These are phyloP conservation scores for Narcine bancroftii DNA, from an alignment of 2,113 vertebrate genomes.

Conservation along the genomic window DNA sequence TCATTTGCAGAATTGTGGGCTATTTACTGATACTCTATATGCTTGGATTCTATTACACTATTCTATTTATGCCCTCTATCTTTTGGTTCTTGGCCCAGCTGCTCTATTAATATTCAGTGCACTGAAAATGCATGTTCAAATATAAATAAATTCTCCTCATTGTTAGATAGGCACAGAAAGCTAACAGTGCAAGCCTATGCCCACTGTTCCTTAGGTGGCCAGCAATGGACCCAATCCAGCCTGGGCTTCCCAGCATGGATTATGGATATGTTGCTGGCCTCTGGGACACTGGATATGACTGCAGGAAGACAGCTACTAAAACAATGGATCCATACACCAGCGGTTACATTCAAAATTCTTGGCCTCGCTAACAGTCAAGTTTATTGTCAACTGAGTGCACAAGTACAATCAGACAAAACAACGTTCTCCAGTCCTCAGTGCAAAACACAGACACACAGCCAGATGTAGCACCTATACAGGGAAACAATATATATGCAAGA, in stretches of 20 bases:
- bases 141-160: neutral
- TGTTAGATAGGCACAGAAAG: neutral
- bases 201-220: neutral
- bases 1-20: neutral
- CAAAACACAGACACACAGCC: too few relatives aligned
- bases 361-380: too few relatives aligned
- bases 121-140: neutral
- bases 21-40: neutral
- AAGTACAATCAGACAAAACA: too few relatives aligned
- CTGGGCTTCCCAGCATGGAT: too few relatives aligned
- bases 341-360: neutral
- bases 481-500: too few relatives aligned
- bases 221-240: neutral
- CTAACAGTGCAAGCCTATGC: neutral
- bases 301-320: neutral
- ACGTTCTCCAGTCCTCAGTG: too few relatives aligned
- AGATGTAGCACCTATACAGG: too few relatives aligned
- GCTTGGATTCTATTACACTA: neutral
- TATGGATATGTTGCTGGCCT: neutral
- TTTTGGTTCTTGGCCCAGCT: neutral
- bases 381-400: too few relatives aligned
- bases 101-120: neutral
- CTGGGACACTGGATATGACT: neutral
- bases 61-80: neutral
- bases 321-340: neutral